Percentiles rank a stretch among this genome's conserved stretches.
Evolutionary conservation across 2,888 invertebrate genomes (phyloP).

Genomic region (Noctua janthina): DNA sequence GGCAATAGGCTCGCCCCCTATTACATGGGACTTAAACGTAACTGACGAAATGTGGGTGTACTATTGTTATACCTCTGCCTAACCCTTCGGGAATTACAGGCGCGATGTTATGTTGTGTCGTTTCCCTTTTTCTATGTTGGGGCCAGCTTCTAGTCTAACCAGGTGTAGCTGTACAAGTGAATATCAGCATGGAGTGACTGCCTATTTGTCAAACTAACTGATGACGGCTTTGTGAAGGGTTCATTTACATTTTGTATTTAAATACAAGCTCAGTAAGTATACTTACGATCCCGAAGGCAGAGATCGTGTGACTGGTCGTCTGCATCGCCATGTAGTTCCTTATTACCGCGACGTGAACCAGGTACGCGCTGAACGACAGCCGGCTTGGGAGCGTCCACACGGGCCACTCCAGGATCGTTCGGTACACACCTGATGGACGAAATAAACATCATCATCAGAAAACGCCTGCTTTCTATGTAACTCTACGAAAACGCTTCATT

Average conservation of each 20-base stretch:
- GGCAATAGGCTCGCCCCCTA: too few relatives aligned
- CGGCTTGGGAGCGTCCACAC: conserved; percentile 66
- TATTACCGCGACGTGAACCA: conserved; percentile 61
- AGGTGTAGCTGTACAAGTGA: not conserved
- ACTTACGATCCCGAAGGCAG: conserved; percentile 45
- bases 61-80: too few relatives aligned
- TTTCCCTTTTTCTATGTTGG: too few relatives aligned
- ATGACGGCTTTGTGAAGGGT: not conserved
- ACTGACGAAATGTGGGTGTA: not conserved
- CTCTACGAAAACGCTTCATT: not conserved
- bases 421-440: conserved; percentile 65
- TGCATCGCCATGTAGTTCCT: conserved; percentile 38
- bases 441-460: not conserved
- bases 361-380: conserved; percentile 67
- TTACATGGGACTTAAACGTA: not conserved
- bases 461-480: not conserved
- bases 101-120: too few relatives aligned
- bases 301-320: conserved; percentile 32
- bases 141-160: too few relatives aligned
- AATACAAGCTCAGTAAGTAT: not conserved
- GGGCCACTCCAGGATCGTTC: conserved; percentile 70
- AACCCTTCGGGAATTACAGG: too few relatives aligned
- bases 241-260: not conserved
- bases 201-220: not conserved
- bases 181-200: not conserved